Evolutionary conservation across 2,113 vertebrate species (phyloP), one percentile per base, ranked within the genome.

Genomic region (Cyprinus carpio): DNA sequence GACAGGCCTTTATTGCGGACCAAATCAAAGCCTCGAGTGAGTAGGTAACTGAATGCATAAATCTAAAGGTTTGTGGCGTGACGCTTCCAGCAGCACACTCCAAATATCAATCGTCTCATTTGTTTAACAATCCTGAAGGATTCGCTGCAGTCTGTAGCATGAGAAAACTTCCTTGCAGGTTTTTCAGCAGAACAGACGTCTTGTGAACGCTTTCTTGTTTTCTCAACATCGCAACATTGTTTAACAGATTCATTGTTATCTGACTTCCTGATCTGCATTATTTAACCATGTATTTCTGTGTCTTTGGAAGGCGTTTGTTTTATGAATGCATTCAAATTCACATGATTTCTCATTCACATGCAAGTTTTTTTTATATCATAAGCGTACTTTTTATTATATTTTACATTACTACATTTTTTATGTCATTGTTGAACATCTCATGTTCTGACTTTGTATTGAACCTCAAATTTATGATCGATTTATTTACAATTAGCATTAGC

Each of bases 141-240:
- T 13, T 62, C 46, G 13, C 6, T 18, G 58, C 34, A 64, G 65
- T 69, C 37, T 40, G 25, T 11, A 71, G 27, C 29, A 71, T 71
- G 27, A 54, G 60, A 40, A 86, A 60, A 37, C 27, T 3, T 23
- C 56, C 29, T 75, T 58, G 15, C 43, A 79, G 31, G 51, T 79
- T 83, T 78, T 56, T 85, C 40, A 69, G 76, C 71, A 69, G 58
- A 43, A 72, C 40, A 51, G 46, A 58, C 43, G 67, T 65, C 65
- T 85, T 23, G 71, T 91, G 84, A 84, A 88, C 89, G 82, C 75
- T 10, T 34, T 34, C 34, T 34, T 16, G 49, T 16, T 51, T 16
- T 51, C 15, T 49, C 46, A 13, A 49, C 46, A 49, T 49, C 13
- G 3, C 46, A 49, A 49, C 9, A 43, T 43, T 43, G 10, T 43